These are phyloP conservation scores for Portevinia maculata DNA, from an alignment of 2,888 invertebrate genomes.

Conservation along the genomic window DNA sequence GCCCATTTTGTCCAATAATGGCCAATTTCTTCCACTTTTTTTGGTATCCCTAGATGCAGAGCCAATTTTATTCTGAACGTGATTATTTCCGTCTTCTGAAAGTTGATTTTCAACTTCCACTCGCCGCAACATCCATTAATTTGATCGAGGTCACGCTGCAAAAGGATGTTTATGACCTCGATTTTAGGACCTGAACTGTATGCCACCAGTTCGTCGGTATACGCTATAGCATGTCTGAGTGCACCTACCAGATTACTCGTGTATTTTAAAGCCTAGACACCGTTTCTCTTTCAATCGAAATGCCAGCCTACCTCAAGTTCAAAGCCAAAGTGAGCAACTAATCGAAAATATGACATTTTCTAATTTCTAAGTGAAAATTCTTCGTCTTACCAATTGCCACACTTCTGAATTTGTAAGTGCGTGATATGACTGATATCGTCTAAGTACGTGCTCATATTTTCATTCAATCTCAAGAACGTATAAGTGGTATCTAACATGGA, in stretches of 20 bases:
- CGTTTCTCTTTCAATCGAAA: constrained; percentile 15
- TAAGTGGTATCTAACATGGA: constrained; percentile 2
- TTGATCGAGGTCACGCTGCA: too few relatives aligned
- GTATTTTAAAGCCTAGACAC: background rate
- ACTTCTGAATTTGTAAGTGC: constrained; percentile 15
- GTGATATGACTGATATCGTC: constrained; percentile 28
- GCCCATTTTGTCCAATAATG: too few relatives aligned
- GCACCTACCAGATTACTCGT: background rate
- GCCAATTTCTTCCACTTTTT: too few relatives aligned
- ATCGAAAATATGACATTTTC: constrained; percentile 46
- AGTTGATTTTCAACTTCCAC: too few relatives aligned
- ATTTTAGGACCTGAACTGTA: too few relatives aligned
- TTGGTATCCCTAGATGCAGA: too few relatives aligned
- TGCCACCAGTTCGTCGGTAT: too few relatives aligned
- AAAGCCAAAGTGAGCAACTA: constrained; percentile 44
- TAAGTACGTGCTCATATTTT: constrained; percentile 53
- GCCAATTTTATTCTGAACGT: too few relatives aligned
- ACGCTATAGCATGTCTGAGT: too few relatives aligned
- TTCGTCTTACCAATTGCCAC: constrained; percentile 42
- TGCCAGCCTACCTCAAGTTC: constrained; percentile 46
- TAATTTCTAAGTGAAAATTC: constrained; percentile 68
- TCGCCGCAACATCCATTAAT: too few relatives aligned
- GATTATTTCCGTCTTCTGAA: too few relatives aligned
- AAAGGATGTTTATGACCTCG: too few relatives aligned
- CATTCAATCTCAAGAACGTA: constrained; percentile 6